Base-by-base conservation (phyloP, 2,888 invertebrate genomes). In the Tetragnatha montana region DNA sequence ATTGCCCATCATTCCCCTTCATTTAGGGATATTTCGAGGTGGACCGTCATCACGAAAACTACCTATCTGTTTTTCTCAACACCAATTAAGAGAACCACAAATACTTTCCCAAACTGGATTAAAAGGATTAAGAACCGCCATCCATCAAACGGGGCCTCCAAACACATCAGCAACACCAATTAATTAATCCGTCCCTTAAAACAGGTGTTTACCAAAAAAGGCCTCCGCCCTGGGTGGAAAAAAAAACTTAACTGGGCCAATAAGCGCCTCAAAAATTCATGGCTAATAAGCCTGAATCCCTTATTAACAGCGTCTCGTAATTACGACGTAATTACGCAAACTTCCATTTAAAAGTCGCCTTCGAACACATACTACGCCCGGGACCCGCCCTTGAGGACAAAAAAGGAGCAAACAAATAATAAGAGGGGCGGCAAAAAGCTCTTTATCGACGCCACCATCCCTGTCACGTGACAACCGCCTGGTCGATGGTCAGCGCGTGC, bases 251-350 rank as follows among this genome's bases (percentile, higher is more conserved):
- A 10, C 60, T 60, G 60, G 17, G 80, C 86, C 71, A 86, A 86
- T 86, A 80, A 86, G 80, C 80, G 10, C 60, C 80, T 86, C 70
- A 86, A 86, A 86, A 86, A 86, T 86, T 86, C 86, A 86, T 86
- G 17, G 21, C 69, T 79, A 74, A 86, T 85, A 79, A 74, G 74
- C 74, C 80, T 71, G 60, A 78, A 84, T 84, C 81, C 71, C 89
- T 89, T 85, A 89, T 89, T 89, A 89, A 89, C 89, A 85, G 76
- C 89, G 85, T 81, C 81, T 35, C 17, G 51, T 89, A 89, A 89
- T 89, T 89, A 85, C 89, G 80, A 71, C 81, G 76, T 89, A 89
- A 89, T 85, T 69, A 21, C 19, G 81, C 47, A 22, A 76, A 60
- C 71, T 50, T 78, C 82, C 74, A 85, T 85, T 89, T 85, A 89